These are phyloP conservation scores for Silurus meridionalis DNA, from an alignment of 2,113 vertebrate species.

Conservation along the genomic window DNA sequence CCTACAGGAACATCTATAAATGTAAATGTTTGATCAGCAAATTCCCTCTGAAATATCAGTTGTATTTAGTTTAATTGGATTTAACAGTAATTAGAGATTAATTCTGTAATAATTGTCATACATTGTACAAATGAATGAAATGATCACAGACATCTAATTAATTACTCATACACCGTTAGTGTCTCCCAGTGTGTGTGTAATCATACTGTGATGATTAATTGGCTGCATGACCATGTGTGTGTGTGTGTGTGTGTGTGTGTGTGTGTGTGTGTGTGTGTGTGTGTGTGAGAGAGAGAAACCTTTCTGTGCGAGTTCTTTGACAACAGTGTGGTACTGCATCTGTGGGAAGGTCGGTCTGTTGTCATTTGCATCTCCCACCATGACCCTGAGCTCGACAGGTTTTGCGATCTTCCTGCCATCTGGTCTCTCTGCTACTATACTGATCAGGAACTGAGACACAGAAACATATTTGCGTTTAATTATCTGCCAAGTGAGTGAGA, in stretches of 20 bases:
- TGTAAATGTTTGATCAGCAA: no score
- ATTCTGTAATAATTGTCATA: not conserved
- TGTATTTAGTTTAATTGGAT: not conserved
- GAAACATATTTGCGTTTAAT: not conserved
- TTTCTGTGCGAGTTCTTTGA: slow-evolving; percentile 64
- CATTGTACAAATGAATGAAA: not conserved
- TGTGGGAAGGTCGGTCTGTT: slow-evolving; percentile 72
- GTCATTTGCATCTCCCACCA: slow-evolving; percentile 73
- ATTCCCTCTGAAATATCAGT: not conserved
- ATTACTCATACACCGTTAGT: not conserved
- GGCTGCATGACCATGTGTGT: not conserved
- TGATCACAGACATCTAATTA: not conserved
- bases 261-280: not conserved
- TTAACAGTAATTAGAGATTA: not conserved
- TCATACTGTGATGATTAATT: not conserved
- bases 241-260: not conserved
- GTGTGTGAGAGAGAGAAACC: slow-evolving; percentile 32
- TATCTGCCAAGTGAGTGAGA: not conserved
- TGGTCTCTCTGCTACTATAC: slow-evolving; percentile 69
- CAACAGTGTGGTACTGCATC: slow-evolving; percentile 72
- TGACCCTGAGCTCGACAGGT: slow-evolving; percentile 69
- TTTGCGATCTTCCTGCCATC: slow-evolving; percentile 70
- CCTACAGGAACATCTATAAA: no score
- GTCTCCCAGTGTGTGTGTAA: not conserved
- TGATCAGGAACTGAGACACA: slow-evolving; percentile 68